Conservation (phyloP, 2,888 invertebrate species). For the Drosophila anceps region DNA sequence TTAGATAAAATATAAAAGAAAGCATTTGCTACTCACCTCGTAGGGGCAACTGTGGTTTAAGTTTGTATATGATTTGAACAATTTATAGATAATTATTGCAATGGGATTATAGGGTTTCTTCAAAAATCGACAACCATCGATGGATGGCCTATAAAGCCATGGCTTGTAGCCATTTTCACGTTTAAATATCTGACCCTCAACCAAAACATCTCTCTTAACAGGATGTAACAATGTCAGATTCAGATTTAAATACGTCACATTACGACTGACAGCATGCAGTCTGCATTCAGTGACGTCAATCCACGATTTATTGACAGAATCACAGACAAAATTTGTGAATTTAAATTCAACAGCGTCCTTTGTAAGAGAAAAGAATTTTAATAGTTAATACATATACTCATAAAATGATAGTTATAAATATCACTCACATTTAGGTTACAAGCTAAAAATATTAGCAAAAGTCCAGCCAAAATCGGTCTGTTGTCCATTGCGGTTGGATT, state of each 20-base stretch:
- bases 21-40: conserved; percentile 12
- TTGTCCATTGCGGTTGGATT: not conserved
- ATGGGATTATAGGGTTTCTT: conserved; percentile 23
- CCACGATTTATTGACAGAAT: conserved; percentile 8
- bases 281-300: conserved; percentile 12
- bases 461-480: not conserved
- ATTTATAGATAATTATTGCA: not conserved
- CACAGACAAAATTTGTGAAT: conserved; percentile 22
- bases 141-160: conserved; percentile 18
- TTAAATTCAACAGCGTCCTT: conserved; percentile 21
- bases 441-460: not conserved
- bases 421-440: not conserved
- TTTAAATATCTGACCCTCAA: not conserved
- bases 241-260: conserved; percentile 16
- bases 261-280: conserved; percentile 30
- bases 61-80: conserved; percentile 6
- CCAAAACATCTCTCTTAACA: not conserved
- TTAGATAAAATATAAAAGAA: not conserved
- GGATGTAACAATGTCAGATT: conserved; percentile 12
- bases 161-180: conserved; percentile 43
- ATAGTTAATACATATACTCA: not conserved
- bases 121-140: conserved; percentile 20
- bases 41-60: conserved; percentile 36
- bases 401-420: not conserved
- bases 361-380: too few species aligned